Percentiles rank a stretch among this genome's conserved stretches.
phyloP scores from a whole-genome alignment of 2,113 vertebrate species.

The Ascaphus truei region DNA sequence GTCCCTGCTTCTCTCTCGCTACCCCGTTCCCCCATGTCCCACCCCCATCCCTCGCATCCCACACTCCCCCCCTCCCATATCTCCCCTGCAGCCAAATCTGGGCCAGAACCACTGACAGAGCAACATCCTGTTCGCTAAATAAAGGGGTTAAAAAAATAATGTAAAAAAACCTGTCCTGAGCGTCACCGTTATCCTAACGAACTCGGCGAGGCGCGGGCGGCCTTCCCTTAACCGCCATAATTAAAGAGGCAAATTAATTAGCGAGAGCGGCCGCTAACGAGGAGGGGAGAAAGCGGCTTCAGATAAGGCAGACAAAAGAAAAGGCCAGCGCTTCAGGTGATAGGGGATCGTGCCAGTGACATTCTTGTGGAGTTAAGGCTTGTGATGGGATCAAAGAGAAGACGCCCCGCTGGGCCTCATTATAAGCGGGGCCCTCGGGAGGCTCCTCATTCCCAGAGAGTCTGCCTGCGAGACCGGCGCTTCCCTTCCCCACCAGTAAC shows the following conservation, averaged over 20 bases:
- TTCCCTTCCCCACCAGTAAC: too few relatives aligned
- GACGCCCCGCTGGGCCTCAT: slow-evolving; percentile 98
- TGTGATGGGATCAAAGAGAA: slow-evolving; percentile 96
- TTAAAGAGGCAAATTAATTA: slow-evolving; percentile 92
- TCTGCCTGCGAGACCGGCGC: too few relatives aligned
- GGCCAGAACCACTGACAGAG: too few relatives aligned
- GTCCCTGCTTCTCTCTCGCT: too few relatives aligned
- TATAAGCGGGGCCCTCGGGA: too few relatives aligned
- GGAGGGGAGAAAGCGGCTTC: slow-evolving; percentile 84
- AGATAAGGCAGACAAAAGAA: slow-evolving; percentile 59
- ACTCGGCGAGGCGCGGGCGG: not conserved
- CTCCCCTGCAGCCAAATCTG: too few relatives aligned
- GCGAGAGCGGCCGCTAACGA: slow-evolving; percentile 93
- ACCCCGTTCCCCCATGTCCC: too few relatives aligned
- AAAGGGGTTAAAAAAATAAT: slow-evolving; percentile 12
- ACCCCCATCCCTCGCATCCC: too few relatives aligned
- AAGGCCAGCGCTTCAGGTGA: slow-evolving; percentile 97
- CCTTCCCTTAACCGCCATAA: slow-evolving; percentile 52
- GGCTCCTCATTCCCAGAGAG: too few relatives aligned
- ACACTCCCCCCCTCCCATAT: too few relatives aligned
- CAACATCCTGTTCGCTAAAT: too few relatives aligned
- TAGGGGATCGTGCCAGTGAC: slow-evolving; percentile 95
- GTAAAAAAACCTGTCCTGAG: too few relatives aligned
- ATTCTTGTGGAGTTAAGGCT: slow-evolving; percentile 99
- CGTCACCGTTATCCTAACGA: not conserved